Evolutionary conservation across 2,888 invertebrate genomes (phyloP), one percentile per base, ranked within the genome.

Genomic region (Yponomeuta plumbellus): DNA sequence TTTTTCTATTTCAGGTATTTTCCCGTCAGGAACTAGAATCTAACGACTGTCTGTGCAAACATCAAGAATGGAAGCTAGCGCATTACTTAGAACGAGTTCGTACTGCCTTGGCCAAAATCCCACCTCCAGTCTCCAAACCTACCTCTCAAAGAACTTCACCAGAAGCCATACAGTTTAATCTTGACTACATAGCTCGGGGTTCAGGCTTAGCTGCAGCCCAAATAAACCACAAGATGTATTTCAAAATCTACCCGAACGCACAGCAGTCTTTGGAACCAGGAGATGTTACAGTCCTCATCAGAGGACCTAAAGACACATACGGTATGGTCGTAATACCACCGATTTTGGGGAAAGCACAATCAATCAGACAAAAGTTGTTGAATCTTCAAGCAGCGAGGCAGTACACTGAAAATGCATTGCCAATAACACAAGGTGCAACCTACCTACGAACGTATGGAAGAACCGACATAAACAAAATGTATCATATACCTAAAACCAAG

Each of bases 171-270:
- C 86, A 88, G 68, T 85, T 84, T 69, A 90, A 92, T 11, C 81
- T 92, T 3, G 90, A 92, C 72, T 94, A 93, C 73, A 85, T 93
- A 2, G 93, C 92, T 0, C 87, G 92, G 77, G 94, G 94, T 11
- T 92, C 93, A 78, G 94, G 94, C 0, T 78, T 94, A 22, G 83
- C 91, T 52, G 92, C 92, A 52, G 93, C 93, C 34, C 93, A 93
- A 78, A 84, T 92, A 64, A 85, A 92, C 67, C 88, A 88, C 69
- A 92, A 91, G 78, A 86, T 92, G 66, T 79, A 84, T 64, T 94
- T 94, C 76, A 94, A 93, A 79, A 83, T 94, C 68, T 94, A 94
- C 72, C 91, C 92, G 2, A 89, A 91, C 11, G 84, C 89, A 58
- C 92, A 92, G 78, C 88, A 90, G 79, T 80, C 81, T 66, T 72